phyloP scores from a whole-genome alignment of 2,888 invertebrate species.

The Spilosoma lubricipeda region DNA sequence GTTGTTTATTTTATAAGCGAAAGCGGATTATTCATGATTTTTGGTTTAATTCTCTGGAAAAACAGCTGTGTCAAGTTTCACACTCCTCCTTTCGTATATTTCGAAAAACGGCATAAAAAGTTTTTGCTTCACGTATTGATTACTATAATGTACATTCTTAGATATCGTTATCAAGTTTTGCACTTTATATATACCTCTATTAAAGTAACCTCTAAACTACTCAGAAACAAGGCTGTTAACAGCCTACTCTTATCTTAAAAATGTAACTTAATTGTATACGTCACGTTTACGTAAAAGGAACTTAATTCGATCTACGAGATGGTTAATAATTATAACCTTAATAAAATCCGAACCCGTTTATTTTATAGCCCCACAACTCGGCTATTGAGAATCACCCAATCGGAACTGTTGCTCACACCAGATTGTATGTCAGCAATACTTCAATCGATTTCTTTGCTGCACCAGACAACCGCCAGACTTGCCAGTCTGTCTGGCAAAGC shows the following conservation, averaged over 20 bases:
- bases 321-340: too few relatives aligned
- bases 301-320: too few relatives aligned
- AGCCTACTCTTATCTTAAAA: too few relatives aligned
- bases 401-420: conserved; percentile 66
- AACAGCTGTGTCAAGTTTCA: too few relatives aligned
- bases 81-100: too few relatives aligned
- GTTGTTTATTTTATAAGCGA: neutral
- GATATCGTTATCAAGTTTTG: neutral
- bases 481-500: conserved; percentile 49
- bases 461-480: conserved; percentile 38
- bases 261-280: too few relatives aligned
- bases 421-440: conserved; percentile 55
- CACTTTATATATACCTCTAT: neutral
- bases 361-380: conserved; percentile 21
- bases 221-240: too few relatives aligned
- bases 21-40: neutral
- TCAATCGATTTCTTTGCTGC: conserved; percentile 63
- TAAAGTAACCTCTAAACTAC: neutral
- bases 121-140: too few relatives aligned
- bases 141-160: too few relatives aligned
- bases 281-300: too few relatives aligned
- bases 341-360: conserved; percentile 10
- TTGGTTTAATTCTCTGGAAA: too few relatives aligned
- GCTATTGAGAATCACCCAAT: conserved; percentile 60
- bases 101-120: too few relatives aligned